A percentile compares a stretch with the other conserved stretches of the same genome.
Conservation (phyloP, 2,797 vertebrate genomes). For the Sebastes reedi region DNA sequence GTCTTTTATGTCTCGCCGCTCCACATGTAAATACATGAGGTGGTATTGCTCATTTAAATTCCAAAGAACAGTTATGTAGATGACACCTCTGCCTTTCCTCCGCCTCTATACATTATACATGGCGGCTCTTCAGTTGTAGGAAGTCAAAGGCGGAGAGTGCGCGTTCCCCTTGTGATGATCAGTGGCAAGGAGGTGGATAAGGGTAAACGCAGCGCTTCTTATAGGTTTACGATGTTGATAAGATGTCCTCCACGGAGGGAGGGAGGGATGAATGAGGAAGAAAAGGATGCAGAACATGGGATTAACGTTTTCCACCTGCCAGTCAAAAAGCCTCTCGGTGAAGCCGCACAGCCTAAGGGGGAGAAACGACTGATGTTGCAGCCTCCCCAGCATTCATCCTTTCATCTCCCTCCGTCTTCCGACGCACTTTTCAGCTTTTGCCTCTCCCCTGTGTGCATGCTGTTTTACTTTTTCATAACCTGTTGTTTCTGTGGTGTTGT, state of each 20-base stretch:
- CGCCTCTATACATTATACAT: slow-evolving; percentile 30
- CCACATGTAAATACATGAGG: slow-evolving; percentile 22
- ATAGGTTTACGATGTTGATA: slow-evolving; percentile 46
- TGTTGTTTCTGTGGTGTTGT: background rate
- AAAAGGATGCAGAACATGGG: slow-evolving; percentile 23
- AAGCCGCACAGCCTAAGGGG: slow-evolving; percentile 19
- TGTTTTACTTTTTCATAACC: slow-evolving; percentile 1
- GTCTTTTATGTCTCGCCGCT: slow-evolving; percentile 26
- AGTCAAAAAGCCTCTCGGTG: slow-evolving; percentile 41
- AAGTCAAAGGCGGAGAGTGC: slow-evolving; percentile 11
- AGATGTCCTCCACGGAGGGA: slow-evolving; percentile 20
- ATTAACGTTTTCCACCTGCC: slow-evolving; percentile 54
- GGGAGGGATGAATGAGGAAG: background rate
- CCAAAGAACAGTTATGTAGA: slow-evolving; percentile 10
- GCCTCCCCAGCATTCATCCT: slow-evolving; percentile 27
- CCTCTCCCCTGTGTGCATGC: background rate
- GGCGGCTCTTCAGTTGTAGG: slow-evolving; percentile 1
- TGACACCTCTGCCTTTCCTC: slow-evolving; percentile 39
- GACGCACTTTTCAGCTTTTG: background rate
- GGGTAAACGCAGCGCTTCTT: slow-evolving; percentile 34
- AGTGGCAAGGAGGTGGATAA: slow-evolving; percentile 7
- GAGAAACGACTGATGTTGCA: slow-evolving; percentile 24
- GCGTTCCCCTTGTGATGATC: slow-evolving; percentile 12
- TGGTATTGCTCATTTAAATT: slow-evolving; percentile 9
- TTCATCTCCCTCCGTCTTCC: slow-evolving; percentile 30